Base-by-base conservation (phyloP, 2,888 invertebrate species). In the Chymomyza fuscimana region DNA sequence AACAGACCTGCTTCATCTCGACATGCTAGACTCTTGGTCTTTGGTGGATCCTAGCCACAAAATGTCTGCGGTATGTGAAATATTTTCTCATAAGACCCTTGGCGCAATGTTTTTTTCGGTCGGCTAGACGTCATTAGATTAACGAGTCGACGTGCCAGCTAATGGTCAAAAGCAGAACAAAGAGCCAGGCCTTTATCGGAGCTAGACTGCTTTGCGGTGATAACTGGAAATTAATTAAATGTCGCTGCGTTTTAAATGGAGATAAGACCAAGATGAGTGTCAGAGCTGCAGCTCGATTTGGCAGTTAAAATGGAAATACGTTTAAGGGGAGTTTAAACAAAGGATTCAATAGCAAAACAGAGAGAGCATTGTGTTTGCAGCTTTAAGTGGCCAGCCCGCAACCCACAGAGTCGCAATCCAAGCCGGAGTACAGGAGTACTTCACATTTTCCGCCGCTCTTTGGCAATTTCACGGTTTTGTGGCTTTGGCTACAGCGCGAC, bases 191-290 rank as follows among this genome's bases (percentile, higher is more conserved):
- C 73, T 76, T 69, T 76, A 78, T 66, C 69, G 70, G 73, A 76
- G 68, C 75, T 76, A 46, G 83, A 69, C 77, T 77, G 74, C 52
- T 74, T 67, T 73, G 85, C 69, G 87, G 83, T 82, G 88, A 90
- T 90, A 90, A 89, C 87, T 85, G 82, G 79, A 82, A 90, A 90
- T 90, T 90, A 90, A 90, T 90, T 90, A 89, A 89, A 89, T 82
- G 83, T 76, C 75, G 76, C 71, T 71, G 62, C 72, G 75, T 76
- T 78, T 84, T 73, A 80, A 82, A 78, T 80, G 84, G 76, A 82
- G 84, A 76, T 73, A 71, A 76, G 72, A 72, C n/a, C 32, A n/a
- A 59, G 62, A 4, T 46, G 40, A 46, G 12, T 46, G 40, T 46
- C 40, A 46, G 40, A 56, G 61, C 10, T 60, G 25, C 36, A 12